phyloP scores from a whole-genome alignment of 2,797 vertebrate species.

The Numenius phaeopus region DNA sequence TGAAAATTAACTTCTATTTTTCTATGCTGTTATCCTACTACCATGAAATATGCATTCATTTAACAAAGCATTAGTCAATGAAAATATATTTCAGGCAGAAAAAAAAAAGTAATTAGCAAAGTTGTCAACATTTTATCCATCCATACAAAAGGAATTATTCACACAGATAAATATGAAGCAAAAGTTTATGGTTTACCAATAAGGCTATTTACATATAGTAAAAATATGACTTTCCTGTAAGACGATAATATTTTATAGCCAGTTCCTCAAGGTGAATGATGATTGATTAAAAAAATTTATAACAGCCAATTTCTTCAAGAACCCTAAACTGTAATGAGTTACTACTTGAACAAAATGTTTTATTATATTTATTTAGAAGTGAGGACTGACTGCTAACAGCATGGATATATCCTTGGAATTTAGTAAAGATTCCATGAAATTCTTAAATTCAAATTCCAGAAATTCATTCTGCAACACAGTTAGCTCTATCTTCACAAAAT shows the following conservation, averaged over 20 bases:
- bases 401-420: constrained; percentile 55
- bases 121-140: constrained; percentile 48
- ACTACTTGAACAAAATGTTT: constrained; percentile 38
- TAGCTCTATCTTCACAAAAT: background rate
- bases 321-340: constrained; percentile 57
- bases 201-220: constrained; percentile 40
- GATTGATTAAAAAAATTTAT: constrained; percentile 76
- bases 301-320: constrained; percentile 58
- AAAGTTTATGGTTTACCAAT: constrained; percentile 65
- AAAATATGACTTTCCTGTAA: constrained; percentile 58
- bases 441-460: background rate
- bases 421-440: constrained; percentile 53
- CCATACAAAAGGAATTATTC: constrained; percentile 32
- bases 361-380: constrained; percentile 59
- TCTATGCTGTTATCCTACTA: background rate
- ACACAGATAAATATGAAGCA: constrained; percentile 69
- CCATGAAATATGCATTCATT: background rate
- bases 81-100: background rate
- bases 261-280: constrained; percentile 71
- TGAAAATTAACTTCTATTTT: background rate
- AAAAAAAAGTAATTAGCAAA: background rate
- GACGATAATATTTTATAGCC: constrained; percentile 60
- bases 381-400: constrained; percentile 61
- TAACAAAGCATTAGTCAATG: background rate
- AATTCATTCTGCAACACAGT: background rate